A percentile compares a stretch with the other conserved stretches of the same genome.
Evolutionary conservation across 1,140 invertebrate species (phyloP).

Genomic region (Sinonovacula constricta): DNA sequence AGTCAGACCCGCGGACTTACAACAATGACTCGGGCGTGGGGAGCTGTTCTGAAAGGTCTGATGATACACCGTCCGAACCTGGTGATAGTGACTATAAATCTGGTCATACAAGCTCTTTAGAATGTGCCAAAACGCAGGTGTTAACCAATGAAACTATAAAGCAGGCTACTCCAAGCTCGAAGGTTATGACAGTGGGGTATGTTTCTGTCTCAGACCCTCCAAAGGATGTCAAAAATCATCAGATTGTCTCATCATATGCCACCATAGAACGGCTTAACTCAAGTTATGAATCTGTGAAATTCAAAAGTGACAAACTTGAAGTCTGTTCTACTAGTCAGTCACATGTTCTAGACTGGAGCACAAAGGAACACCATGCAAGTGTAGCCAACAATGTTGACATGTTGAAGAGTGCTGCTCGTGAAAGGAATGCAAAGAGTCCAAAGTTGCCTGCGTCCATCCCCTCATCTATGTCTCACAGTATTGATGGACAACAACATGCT

Average conservation of each 20-base stretch:
- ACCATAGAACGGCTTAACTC: constrained; percentile 21
- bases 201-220: constrained; percentile 56
- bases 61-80: constrained; percentile 73
- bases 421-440: constrained; percentile 41
- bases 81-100: constrained; percentile 70
- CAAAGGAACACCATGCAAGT: constrained; percentile 6
- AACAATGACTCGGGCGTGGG: constrained; percentile 74
- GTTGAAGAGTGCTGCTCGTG: constrained; percentile 26
- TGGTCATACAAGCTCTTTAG: constrained; percentile 51
- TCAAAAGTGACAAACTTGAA: constrained; percentile 39
- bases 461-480: constrained; percentile 14
- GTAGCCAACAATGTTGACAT: constrained; percentile 38
- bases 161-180: constrained; percentile 40
- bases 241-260: constrained; percentile 22
- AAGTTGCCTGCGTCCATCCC: constrained; percentile 28
- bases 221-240: constrained; percentile 35
- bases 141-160: constrained; percentile 25
- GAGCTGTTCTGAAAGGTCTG: constrained; percentile 73
- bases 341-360: background rate
- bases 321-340: constrained; percentile 49
- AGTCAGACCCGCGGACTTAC: constrained; percentile 53
- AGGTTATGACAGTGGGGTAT: constrained; percentile 68
- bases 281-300: constrained; percentile 12
- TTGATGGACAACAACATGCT: constrained; percentile 34
- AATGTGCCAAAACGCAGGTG: constrained; percentile 51